Evolutionary conservation across 2,113 vertebrate species (phyloP).

Genomic region (Brienomyrus longianalis): DNA sequence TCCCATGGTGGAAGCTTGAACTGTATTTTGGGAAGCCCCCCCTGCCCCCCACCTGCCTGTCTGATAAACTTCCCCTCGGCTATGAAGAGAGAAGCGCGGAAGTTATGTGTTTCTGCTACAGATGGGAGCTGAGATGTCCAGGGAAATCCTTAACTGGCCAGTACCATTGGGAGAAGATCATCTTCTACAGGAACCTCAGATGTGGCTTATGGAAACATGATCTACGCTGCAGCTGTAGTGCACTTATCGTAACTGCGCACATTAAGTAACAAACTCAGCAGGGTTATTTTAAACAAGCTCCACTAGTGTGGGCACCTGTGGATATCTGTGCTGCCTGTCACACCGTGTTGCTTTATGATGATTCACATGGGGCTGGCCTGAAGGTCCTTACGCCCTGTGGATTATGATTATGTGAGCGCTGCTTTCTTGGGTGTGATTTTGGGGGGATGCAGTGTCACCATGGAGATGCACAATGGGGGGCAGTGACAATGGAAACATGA

Average conservation of each 20-base stretch:
- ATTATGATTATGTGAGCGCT: not conserved
- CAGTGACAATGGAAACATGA: not conserved
- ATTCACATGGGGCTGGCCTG: not conserved
- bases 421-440: not conserved
- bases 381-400: not conserved
- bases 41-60: not conserved
- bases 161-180: not conserved
- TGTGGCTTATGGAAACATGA: not conserved
- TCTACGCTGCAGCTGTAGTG: not conserved
- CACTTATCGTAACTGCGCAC: not conserved
- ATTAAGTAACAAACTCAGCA: not conserved
- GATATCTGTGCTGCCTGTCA: not conserved
- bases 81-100: not conserved
- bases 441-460: not conserved
- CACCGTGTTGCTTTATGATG: not conserved
- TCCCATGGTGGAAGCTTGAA: constrained; percentile 27
- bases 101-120: not conserved
- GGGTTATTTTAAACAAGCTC: not conserved
- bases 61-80: constrained; percentile 5
- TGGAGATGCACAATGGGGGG: not conserved
- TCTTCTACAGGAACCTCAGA: not conserved
- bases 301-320: not conserved
- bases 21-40: constrained; percentile 5
- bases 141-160: not conserved
- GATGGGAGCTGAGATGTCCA: not conserved